A percentile compares a stretch with the other conserved stretches of the same genome.
These are phyloP conservation scores for Ormyrus nitidulus DNA, from an alignment of 2,888 invertebrate genomes.

Conservation along the genomic window DNA sequence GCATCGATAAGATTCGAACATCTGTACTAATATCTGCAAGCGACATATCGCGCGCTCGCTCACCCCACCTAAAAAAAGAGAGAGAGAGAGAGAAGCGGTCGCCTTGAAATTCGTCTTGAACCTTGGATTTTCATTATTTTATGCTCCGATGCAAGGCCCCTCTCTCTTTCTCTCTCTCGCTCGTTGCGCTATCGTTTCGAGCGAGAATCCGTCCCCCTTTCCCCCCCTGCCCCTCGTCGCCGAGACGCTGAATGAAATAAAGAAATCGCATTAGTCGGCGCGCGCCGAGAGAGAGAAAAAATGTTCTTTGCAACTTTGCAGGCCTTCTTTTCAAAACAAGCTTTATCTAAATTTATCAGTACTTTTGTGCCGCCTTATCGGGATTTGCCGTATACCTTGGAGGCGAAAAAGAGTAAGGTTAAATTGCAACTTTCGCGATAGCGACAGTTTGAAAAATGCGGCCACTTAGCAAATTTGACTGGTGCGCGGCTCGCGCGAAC, in stretches of 20 bases:
- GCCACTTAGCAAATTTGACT: slow-evolving; percentile 36
- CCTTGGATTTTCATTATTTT: slow-evolving; percentile 48
- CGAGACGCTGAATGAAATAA: slow-evolving; percentile 20
- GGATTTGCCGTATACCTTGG: slow-evolving; percentile 61
- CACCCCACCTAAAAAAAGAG: no score
- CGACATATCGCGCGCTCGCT: not conserved
- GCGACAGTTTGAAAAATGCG: slow-evolving; percentile 51
- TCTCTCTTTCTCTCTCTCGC: no score
- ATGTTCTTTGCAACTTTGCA: slow-evolving; percentile 56
- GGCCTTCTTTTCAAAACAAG: slow-evolving; percentile 64
- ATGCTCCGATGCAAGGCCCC: slow-evolving; percentile 32
- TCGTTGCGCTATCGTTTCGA: not conserved
- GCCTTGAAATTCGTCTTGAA: slow-evolving; percentile 41
- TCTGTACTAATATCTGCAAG: slow-evolving; percentile 46
- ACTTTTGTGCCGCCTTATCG: slow-evolving; percentile 66
- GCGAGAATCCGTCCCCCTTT: not conserved
- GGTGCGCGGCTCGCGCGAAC: not conserved
- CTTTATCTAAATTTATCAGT: slow-evolving; percentile 70
- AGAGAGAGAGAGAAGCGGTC: not conserved
- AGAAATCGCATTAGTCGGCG: slow-evolving; percentile 22
- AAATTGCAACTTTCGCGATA: slow-evolving; percentile 51
- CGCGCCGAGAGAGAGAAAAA: slow-evolving; percentile 24
- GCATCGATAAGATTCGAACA: slow-evolving; percentile 40
- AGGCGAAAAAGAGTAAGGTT: slow-evolving; percentile 48
- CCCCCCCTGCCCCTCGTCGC: not conserved